Percentiles rank a stretch among this genome's conserved stretches.
Conservation (phyloP, 35 echinoderm and acorn worm genomes). For the Heliocidaris tuberculata region DNA sequence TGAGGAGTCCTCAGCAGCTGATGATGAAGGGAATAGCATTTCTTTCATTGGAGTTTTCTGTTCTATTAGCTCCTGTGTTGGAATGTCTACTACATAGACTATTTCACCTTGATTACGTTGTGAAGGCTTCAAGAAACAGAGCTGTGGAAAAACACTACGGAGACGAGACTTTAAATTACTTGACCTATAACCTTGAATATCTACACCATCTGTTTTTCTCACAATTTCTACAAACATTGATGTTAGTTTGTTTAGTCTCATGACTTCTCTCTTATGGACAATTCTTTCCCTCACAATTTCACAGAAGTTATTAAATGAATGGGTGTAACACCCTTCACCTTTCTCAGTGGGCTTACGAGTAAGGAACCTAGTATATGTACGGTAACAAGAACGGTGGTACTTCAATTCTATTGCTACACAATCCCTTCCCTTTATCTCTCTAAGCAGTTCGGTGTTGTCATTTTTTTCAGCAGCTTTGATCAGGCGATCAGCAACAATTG, state of each 20-base stretch:
- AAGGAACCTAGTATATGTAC: background rate
- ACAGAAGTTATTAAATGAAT: background rate
- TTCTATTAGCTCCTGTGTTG: background rate
- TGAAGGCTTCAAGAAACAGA: background rate
- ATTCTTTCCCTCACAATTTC: conserved; percentile 11
- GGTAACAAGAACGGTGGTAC: background rate
- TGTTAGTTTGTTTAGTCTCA: background rate
- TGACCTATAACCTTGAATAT: background rate
- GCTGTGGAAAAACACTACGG: conserved; percentile 15
- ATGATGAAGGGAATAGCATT: background rate
- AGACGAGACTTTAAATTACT: background rate
- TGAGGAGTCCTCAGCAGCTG: background rate
- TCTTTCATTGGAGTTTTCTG: background rate
- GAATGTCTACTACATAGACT: background rate
- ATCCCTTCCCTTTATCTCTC: conserved; percentile 6
- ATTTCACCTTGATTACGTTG: background rate
- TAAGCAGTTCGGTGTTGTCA: background rate
- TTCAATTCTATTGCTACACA: background rate
- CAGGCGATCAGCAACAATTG: background rate
- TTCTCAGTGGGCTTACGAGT: background rate
- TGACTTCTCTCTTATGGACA: background rate
- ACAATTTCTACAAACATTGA: background rate
- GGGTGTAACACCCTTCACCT: background rate
- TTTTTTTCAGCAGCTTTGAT: conserved; percentile 3
- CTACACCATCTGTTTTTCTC: conserved; percentile 22